Conservation (phyloP, 92 coral and sea anemone genomes). For the Plumapathes pennacea region DNA sequence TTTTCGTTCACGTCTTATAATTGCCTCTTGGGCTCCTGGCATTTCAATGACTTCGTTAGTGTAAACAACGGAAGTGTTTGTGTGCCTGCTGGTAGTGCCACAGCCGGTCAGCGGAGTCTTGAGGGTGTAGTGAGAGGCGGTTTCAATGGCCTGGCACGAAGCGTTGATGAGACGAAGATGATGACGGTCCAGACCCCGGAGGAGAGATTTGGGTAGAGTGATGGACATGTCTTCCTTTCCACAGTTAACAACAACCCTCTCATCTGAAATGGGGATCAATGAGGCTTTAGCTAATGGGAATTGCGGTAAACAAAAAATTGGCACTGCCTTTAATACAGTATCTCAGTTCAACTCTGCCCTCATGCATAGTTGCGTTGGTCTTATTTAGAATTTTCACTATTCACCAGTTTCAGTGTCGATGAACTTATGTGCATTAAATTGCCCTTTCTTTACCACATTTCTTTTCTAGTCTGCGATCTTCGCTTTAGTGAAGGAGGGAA, state of each 20-base stretch:
- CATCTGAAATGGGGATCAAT: too few relatives aligned
- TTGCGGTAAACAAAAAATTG: too few relatives aligned
- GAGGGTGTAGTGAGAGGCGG: conserved; percentile 27
- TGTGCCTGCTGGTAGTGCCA: conserved; percentile 17
- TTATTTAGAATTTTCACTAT: too few relatives aligned
- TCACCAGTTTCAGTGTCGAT: too few relatives aligned
- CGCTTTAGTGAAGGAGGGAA: too few relatives aligned
- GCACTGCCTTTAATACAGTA: too few relatives aligned
- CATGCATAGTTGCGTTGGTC: too few relatives aligned
- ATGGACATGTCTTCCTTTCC: conserved; percentile 11
- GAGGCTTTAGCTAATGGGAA: too few relatives aligned
- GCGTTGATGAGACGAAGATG: conserved; percentile 23
- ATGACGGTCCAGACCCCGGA: conserved; percentile 7
- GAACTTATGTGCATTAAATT: too few relatives aligned
- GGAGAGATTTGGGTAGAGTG: conserved; percentile 15
- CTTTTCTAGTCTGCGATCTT: too few relatives aligned
- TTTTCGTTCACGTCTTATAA: conserved; percentile 14
- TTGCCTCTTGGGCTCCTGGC: background rate
- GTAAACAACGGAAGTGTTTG: conserved; percentile 8
- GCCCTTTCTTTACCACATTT: too few relatives aligned
- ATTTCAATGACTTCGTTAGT: conserved; percentile 21
- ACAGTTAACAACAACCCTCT: conserved; percentile 2
- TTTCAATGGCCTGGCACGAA: conserved; percentile 23
- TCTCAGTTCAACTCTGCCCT: too few relatives aligned
- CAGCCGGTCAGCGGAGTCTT: conserved; percentile 18